Conservation (phyloP, 2,797 vertebrate species). For the Phrynocephalus guinanensis region DNA sequence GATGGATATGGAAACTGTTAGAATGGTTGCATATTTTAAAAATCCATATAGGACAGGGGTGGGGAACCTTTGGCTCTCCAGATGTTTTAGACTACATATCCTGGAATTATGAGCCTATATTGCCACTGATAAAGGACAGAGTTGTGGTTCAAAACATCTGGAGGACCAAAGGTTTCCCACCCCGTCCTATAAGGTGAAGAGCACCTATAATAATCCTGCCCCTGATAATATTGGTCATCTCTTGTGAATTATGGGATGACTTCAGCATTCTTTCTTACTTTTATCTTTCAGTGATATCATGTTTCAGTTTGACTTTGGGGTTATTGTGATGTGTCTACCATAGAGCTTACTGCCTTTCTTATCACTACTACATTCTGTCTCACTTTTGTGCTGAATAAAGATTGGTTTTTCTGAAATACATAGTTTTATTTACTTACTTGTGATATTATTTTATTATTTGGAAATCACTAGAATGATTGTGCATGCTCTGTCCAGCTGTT, state of each 20-base stretch:
- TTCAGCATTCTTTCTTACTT: neutral
- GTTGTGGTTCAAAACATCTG: no score
- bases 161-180: no score
- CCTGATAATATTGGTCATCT: no score
- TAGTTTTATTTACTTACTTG: neutral
- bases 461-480: neutral
- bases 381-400: neutral
- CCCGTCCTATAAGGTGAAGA: no score
- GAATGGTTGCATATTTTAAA: neutral
- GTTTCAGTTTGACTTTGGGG: neutral
- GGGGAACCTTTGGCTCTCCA: no score
- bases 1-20: no score
- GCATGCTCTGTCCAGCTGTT: neutral
- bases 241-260: neutral
- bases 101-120: no score
- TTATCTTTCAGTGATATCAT: no score
- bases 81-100: no score
- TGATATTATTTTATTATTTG: neutral
- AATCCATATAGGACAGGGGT: neutral
- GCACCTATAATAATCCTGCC: no score
- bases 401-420: neutral
- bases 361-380: neutral
- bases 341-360: neutral
- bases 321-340: neutral
- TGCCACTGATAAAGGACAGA: no score